Evolutionary conservation across 1,140 invertebrate species (phyloP).

Genomic region (Leptoteleia sp.): DNA sequence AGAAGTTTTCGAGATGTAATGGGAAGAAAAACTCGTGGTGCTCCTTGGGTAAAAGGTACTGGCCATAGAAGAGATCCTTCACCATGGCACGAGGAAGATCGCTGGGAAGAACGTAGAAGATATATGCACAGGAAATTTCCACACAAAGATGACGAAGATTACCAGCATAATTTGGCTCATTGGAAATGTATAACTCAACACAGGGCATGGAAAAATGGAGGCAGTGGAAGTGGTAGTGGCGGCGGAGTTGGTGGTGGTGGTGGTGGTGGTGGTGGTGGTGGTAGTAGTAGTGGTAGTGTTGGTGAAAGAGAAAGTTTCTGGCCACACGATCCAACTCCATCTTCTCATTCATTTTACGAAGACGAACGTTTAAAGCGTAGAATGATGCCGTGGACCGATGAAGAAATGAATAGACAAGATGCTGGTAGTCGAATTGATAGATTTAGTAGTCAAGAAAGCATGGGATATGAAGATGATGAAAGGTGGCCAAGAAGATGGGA

Average conservation of each 20-base stretch:
- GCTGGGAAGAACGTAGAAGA: slow-evolving; percentile 78
- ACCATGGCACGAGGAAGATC: slow-evolving; percentile 75
- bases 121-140: slow-evolving; percentile 71
- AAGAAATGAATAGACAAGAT: slow-evolving; percentile 67
- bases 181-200: too few relatives aligned
- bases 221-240: too few relatives aligned
- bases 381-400: slow-evolving; percentile 76
- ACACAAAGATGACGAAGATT: slow-evolving; percentile 79
- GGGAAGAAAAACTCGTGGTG: slow-evolving; percentile 70
- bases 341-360: slow-evolving; percentile 73
- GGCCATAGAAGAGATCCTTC: slow-evolving; percentile 72
- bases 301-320: slow-evolving; percentile 71
- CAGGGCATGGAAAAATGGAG: too few relatives aligned
- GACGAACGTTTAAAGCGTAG: slow-evolving; percentile 76
- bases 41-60: slow-evolving; percentile 68
- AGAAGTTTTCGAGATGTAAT: slow-evolving; percentile 72
- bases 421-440: slow-evolving; percentile 78
- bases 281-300: slow-evolving; percentile 53
- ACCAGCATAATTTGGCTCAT: too few relatives aligned
- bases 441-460: slow-evolving; percentile 82
- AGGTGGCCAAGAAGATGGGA: slow-evolving; percentile 72
- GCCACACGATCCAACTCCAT: slow-evolving; percentile 62
- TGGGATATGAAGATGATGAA: slow-evolving; percentile 80
- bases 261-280: slow-evolving; percentile 44
- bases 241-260: slow-evolving; percentile 1